Evolutionary conservation across 2,797 vertebrate genomes (phyloP).

Genomic region (Hydrolagus colliei): DNA sequence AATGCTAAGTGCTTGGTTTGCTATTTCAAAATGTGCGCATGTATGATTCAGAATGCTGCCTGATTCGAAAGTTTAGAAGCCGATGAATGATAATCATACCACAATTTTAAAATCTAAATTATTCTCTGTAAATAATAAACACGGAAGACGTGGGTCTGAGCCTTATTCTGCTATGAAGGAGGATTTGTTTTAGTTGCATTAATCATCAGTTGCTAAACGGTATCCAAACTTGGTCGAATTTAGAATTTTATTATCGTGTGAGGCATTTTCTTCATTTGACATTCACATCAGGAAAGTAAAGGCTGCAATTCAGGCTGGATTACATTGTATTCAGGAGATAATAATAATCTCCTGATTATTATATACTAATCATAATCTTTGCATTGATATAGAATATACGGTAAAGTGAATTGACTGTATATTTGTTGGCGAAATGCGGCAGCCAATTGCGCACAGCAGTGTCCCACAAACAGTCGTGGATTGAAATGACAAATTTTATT

Average conservation of each 20-base stretch:
- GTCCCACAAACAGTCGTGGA: too few species aligned
- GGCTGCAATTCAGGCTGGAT: slow-evolving; percentile 4
- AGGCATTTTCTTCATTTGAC: not conserved
- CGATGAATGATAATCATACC: not conserved
- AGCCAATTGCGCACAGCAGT: too few species aligned
- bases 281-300: not conserved
- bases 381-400: too few species aligned
- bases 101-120: not conserved
- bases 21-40: not conserved
- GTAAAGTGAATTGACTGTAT: too few species aligned
- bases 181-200: not conserved
- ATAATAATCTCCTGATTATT: too few species aligned
- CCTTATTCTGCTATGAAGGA: not conserved
- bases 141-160: not conserved
- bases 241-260: not conserved
- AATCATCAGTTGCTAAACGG: not conserved
- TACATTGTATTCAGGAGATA: not conserved
- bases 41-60: not conserved
- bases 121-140: not conserved
- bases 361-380: too few species aligned
- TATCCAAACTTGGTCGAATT: not conserved
- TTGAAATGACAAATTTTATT: too few species aligned
- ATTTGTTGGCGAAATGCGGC: too few species aligned
- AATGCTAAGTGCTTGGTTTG: not conserved
- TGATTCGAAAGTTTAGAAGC: not conserved